These are phyloP conservation scores for Micrasema longulum DNA, from an alignment of 1,140 invertebrate species.

Conservation along the genomic window DNA sequence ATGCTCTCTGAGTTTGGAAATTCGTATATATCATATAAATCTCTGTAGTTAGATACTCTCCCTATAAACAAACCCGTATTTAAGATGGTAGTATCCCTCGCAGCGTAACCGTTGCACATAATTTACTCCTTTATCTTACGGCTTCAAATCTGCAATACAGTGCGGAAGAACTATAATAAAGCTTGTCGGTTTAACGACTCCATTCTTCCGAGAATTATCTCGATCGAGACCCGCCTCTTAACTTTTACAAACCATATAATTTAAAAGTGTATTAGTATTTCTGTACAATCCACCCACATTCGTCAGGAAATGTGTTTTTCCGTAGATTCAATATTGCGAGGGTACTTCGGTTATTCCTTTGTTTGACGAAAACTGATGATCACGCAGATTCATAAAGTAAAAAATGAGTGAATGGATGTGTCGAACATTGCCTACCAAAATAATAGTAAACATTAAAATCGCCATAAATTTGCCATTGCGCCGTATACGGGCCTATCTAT, in stretches of 20 bases:
- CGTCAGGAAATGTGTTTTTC: too few species aligned
- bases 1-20: too few species aligned
- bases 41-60: not conserved
- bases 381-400: not conserved
- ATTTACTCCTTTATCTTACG: constrained; percentile 21
- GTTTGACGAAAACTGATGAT: too few species aligned
- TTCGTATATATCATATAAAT: too few species aligned
- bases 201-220: constrained; percentile 21
- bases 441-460: constrained; percentile 20
- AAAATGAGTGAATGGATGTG: not conserved
- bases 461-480: constrained; percentile 16
- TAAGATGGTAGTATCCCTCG: too few species aligned
- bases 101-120: constrained; percentile 11
- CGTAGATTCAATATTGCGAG: too few species aligned
- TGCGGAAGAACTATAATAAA: constrained; percentile 17
- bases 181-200: constrained; percentile 29
- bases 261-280: not conserved
- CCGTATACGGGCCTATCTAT: constrained; percentile 26
- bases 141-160: constrained; percentile 27
- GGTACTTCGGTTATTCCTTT: too few species aligned
- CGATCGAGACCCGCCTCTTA: constrained; percentile 3
- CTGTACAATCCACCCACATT: too few species aligned
- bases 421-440: constrained; percentile 23
- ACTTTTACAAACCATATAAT: constrained; percentile 16
- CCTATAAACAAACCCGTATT: too few species aligned